Evolutionary conservation across 2,113 vertebrate species (phyloP).

Genomic region (Vicugna pacos): DNA sequence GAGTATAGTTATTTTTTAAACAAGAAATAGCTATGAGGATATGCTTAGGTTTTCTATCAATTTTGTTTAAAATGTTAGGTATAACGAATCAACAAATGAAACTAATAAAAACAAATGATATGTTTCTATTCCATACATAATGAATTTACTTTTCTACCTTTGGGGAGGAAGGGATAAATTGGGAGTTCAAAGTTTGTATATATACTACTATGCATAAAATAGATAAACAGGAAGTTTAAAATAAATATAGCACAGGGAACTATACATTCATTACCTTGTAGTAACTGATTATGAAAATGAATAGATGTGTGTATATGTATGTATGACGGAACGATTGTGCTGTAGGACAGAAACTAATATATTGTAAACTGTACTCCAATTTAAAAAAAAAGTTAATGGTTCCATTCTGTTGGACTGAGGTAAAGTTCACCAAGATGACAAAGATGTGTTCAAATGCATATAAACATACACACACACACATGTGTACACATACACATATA

Average conservation of each 20-base stretch:
- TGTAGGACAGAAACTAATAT: no score
- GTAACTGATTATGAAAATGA: no score
- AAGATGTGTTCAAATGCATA: not conserved
- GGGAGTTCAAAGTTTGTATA: no score
- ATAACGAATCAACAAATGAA: not conserved
- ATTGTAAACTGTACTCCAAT: no score
- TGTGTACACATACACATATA: not conserved
- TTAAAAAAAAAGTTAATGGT: not conserved
- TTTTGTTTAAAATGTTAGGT: not conserved
- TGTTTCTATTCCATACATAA: not conserved
- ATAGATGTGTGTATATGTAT: no score
- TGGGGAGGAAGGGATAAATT: not conserved
- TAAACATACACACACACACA: rapidly evolving
- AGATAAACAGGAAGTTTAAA: no score
- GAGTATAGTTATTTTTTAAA: not conserved
- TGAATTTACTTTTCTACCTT: not conserved
- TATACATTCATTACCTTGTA: no score
- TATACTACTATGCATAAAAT: no score
- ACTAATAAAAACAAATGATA: not conserved
- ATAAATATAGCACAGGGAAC: no score
- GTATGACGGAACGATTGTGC: no score
- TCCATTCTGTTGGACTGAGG: not conserved
- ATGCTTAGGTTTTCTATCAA: not conserved
- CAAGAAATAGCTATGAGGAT: not conserved
- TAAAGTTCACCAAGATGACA: not conserved